Conservation (phyloP, 2,888 invertebrate genomes). For the Deilephila elpenor region DNA sequence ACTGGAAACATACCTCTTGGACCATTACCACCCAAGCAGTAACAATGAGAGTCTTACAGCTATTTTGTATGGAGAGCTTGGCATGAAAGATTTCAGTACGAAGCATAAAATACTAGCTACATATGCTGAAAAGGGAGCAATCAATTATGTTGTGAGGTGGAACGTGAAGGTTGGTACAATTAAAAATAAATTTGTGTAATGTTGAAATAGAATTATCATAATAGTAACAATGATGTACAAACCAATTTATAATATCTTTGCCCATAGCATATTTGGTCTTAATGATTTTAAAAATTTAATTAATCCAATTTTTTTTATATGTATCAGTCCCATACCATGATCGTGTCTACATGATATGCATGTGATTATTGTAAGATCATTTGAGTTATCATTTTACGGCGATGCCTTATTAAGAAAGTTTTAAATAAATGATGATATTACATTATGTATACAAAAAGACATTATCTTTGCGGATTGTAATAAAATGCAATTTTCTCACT, state of each 20-base stretch:
- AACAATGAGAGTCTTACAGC: conserved; percentile 88
- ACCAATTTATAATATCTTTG: not conserved
- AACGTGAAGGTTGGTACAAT: conserved; percentile 87
- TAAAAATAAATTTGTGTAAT: conserved; percentile 2
- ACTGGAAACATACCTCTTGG: conserved; percentile 89
- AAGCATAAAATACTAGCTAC: conserved; percentile 90
- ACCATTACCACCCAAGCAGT: conserved; percentile 93
- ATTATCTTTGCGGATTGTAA: no score
- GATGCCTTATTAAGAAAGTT: no score
- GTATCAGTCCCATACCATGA: no score
- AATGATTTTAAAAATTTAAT: not conserved
- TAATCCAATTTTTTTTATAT: no score
- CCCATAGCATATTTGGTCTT: not conserved
- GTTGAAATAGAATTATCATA: not conserved
- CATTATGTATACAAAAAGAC: no score
- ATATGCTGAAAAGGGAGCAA: conserved; percentile 87
- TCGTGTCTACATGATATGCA: no score
- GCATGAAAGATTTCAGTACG: conserved; percentile 88
- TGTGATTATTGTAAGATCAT: no score
- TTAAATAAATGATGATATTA: no score
- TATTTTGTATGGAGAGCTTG: conserved; percentile 95
- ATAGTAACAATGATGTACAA: not conserved
- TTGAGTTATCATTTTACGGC: no score
- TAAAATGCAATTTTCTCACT: conserved; percentile 27
- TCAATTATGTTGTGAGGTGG: conserved; percentile 95